Evolutionary conservation across 2,888 invertebrate species (phyloP), one percentile per base, ranked within the genome.

Genomic region (Mesodorylaimus sp.): DNA sequence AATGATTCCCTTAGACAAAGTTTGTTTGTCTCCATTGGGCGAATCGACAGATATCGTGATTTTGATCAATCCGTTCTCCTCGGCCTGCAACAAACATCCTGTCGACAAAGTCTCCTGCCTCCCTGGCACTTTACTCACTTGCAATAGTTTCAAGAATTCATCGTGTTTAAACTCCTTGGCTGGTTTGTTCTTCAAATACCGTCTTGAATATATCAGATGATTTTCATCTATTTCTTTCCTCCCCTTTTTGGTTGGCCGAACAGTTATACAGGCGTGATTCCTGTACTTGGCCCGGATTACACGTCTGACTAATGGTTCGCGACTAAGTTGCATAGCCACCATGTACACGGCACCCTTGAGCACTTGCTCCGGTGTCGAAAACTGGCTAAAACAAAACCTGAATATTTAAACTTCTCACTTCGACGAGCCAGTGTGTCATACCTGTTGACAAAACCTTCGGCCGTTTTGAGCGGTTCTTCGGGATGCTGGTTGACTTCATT

Each of bases 401-500:
- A 23, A 41, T 10, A 13, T 13, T 23, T n/a, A 10, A 41, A n/a
- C 19, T 10, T 19, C 7, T 10, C 10, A 13, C 42, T 23, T n/a
- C 23, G 10, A 10, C 42, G 7, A 41, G 10, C 7, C 10, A 10
- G 10, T 19, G 19, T 41, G 19, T 10, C n/a, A 23, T 42, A 24
- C 7, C 21, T 7, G 7, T 16, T 32, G 7, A 32, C 32, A 7
- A 76, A 86, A 58, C 86, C 82, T 48, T 77, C 78, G 1, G 89
- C 89, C 21, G 84, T 73, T 56, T 84, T 83, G 0, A 75, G 61
- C 0, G 89, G 88, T 57, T 85, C 81, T n/a, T 79, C 75, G 0
- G 80, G 77, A 59, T 83, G 84, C 66, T 93, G 91, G 46, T 89
- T 89, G 1, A 93, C 86, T 63, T 93, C 93, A 66, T 89, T 84